Evolutionary conservation across 2,113 vertebrate genomes (phyloP).

Genomic region (Misgurnus anguillicaudatus): DNA sequence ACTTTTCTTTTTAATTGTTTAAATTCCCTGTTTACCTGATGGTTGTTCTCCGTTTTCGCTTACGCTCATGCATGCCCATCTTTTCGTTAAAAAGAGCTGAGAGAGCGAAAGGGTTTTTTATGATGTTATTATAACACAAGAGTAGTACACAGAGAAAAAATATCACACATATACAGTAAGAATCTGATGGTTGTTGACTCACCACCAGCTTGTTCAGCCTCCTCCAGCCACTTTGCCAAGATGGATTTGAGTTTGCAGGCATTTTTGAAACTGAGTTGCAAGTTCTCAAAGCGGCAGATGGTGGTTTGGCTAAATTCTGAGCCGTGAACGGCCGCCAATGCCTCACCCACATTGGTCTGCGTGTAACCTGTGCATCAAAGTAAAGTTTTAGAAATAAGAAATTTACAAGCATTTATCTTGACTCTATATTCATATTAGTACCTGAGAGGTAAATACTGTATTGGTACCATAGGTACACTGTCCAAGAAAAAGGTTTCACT

Average conservation of each 20-base stretch:
- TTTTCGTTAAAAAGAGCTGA: conserved; percentile 94
- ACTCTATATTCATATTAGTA: not conserved
- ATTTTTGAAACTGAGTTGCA: conserved; percentile 97
- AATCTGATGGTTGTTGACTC: conserved; percentile 52
- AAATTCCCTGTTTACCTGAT: conserved; percentile 82
- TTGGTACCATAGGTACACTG: too few relatives aligned
- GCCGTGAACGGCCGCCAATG: conserved; percentile 93
- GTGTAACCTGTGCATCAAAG: conserved; percentile 84
- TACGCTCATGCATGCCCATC: conserved; percentile 91
- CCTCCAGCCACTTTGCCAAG: conserved; percentile 94
- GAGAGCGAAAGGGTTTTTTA: conserved; percentile 8
- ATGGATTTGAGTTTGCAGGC: conserved; percentile 97
- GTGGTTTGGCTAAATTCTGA: conserved; percentile 99
- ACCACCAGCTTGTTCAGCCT: conserved; percentile 97
- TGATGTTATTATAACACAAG: not conserved
- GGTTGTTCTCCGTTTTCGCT: conserved; percentile 94
- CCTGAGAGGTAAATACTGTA: too few relatives aligned
- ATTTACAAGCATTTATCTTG: not conserved
- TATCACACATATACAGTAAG: not conserved
- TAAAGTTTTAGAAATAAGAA: not conserved
- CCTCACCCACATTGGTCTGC: conserved; percentile 97
- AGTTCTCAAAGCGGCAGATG: conserved; percentile 96
- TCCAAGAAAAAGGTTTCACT: too few relatives aligned
- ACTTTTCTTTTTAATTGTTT: not conserved
- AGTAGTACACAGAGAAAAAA: not conserved